Evolutionary conservation across 2,888 invertebrate species (phyloP).

Genomic region (Dryomyza anilis): DNA sequence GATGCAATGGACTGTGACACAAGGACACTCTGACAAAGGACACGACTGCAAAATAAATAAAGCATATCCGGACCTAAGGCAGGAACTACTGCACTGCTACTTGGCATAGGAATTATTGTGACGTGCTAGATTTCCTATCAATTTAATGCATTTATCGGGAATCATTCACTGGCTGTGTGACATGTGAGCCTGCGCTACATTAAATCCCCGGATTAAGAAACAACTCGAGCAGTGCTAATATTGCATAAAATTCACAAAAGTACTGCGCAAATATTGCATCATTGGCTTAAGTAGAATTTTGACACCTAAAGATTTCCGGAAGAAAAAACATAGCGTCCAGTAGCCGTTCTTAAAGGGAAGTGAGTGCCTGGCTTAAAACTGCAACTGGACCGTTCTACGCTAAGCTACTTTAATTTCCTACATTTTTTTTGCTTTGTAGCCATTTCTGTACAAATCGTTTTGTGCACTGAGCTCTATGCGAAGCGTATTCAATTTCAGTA

Average conservation of each 20-base stretch:
- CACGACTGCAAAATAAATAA: constrained; percentile 34
- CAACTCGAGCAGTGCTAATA: not conserved
- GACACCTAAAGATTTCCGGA: constrained; percentile 47
- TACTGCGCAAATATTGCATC: constrained; percentile 47
- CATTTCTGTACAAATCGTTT: too few species aligned
- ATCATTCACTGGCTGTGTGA: too few species aligned
- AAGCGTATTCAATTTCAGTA: constrained; percentile 6
- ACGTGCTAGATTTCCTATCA: constrained; percentile 1
- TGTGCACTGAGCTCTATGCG: too few species aligned
- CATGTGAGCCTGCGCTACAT: not conserved
- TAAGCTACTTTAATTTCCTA: constrained; percentile 47
- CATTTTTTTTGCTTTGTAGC: not conserved
- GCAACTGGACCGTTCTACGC: constrained; percentile 3
- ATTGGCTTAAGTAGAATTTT: constrained; percentile 58
- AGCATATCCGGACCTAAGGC: constrained; percentile 26
- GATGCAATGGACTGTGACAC: constrained; percentile 30
- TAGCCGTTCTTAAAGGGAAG: constrained; percentile 21
- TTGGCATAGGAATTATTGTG: too few species aligned
- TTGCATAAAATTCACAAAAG: constrained; percentile 26
- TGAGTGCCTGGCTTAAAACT: constrained; percentile 31
- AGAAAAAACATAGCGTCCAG: constrained; percentile 3
- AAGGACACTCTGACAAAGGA: constrained; percentile 27
- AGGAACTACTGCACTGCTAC: not conserved
- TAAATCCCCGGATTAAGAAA: constrained; percentile 3
- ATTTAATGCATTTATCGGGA: constrained; percentile 21